Evolutionary conservation across 2,888 invertebrate species (phyloP), one percentile per base, ranked within the genome.

Genomic region (Amblyjoppa proteus): DNA sequence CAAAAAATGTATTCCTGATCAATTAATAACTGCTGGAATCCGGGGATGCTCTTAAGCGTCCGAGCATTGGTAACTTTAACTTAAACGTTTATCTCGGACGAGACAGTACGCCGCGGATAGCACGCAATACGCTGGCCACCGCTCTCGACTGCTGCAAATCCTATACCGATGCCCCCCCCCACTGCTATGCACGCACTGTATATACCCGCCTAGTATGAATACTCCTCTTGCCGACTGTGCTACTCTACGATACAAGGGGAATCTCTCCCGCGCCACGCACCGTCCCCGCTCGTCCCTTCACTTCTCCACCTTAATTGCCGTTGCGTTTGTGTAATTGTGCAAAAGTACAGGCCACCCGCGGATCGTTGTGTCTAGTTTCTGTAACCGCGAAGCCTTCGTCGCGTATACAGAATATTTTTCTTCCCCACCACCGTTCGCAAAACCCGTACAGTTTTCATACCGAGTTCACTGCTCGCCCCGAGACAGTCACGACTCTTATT

Each of bases 261-360:
- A 61, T 61, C 61, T 61, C 34, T 61, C 16, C 61, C 49, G 61
- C 75, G 20, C 61, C 61, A 75, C 75, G 75, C 64, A 49, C n/a
- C 38, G 20, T 45, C 45, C 7, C n/a, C 53, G 6, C 20, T 20
- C 20, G 6, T 20, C 20, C 20, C n/a, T 6, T 53, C 45, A 3
- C 13, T 45, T 13, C 45, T 0, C 45, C 58, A 9, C 61, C 75
- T 64, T 64, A 61, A 75, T 75, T 75, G 75, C 75, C 45, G 64
- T 64, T 64, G 64, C 75, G 64, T 75, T 75, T 75, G 45, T 61
- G 64, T 75, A 64, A 75, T 75, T 75, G 75, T 64, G 13, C 31
- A 75, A 75, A 75, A 45, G 75, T 49, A 45, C 75, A 49, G 49
- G 45, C 64, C 74, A 74, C 61, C 74, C 58, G 49, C 13, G 31